phyloP scores from a whole-genome alignment of 2,888 invertebrate species.

The Cataglyphis albicans region DNA sequence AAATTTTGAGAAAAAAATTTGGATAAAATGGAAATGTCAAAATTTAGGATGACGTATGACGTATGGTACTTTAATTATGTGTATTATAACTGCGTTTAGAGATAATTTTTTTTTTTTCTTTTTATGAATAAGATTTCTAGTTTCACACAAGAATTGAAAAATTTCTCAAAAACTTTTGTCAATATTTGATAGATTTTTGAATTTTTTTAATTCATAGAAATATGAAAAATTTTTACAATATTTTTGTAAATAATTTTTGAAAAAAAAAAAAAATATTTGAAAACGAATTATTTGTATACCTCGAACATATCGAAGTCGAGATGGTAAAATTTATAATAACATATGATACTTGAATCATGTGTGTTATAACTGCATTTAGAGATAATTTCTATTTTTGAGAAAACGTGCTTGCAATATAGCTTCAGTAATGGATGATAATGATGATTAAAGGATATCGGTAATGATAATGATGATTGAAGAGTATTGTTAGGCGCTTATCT shows the following conservation, averaged over 20 bases:
- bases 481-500: constrained; percentile 27
- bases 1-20: not conserved
- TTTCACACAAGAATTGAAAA: not conserved
- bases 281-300: not conserved
- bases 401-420: constrained; percentile 21
- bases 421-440: constrained; percentile 42
- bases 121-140: not conserved
- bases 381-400: constrained; percentile 43
- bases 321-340: not conserved
- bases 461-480: constrained; percentile 49
- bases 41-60: not conserved
- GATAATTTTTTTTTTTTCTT: constrained; percentile 35
- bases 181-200: not conserved
- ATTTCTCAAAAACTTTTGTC: not conserved
- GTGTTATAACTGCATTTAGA: constrained; percentile 28
- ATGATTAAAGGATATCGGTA: constrained; percentile 38
- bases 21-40: not conserved
- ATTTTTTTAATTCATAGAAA: not conserved
- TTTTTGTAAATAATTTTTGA: not conserved
- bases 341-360: not conserved
- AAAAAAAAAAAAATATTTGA: too few species aligned
- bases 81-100: constrained; percentile 20
- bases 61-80: not conserved
- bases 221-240: not conserved
- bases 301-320: not conserved